Percentiles rank a stretch among this genome's conserved stretches.
Evolutionary conservation across 2,888 invertebrate species (phyloP).

Genomic region (Lasius fuliginosus): DNA sequence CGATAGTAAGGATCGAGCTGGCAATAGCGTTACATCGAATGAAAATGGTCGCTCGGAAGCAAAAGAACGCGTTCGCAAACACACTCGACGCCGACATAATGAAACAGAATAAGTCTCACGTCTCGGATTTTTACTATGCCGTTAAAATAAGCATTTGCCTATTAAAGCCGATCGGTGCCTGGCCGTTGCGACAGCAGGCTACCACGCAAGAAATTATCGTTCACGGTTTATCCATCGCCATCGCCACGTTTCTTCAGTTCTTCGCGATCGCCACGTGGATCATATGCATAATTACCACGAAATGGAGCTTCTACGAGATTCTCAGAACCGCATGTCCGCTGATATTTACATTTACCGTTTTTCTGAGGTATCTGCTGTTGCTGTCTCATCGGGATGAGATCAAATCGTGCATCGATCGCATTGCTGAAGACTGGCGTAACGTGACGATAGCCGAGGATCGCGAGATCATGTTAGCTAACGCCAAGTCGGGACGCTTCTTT

Average conservation of each 20-base stretch:
- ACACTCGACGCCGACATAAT: neutral
- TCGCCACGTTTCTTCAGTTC: constrained; percentile 57
- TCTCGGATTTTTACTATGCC: constrained; percentile 64
- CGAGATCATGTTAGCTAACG: constrained; percentile 69
- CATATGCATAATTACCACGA: constrained; percentile 66
- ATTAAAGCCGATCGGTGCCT: constrained; percentile 67
- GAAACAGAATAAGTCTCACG: neutral
- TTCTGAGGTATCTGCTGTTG: constrained; percentile 69
- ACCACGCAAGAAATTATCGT: constrained; percentile 13
- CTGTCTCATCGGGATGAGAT: constrained; percentile 61
- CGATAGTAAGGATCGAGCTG: neutral
- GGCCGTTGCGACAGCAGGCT: constrained; percentile 55
- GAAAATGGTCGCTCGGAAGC: neutral
- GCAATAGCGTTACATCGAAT: neutral
- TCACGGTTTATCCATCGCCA: neutral
- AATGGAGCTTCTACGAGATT: constrained; percentile 50
- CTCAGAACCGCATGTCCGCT: constrained; percentile 72
- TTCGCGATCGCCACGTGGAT: constrained; percentile 68
- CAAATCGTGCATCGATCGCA: constrained; percentile 65
- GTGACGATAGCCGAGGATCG: constrained; percentile 53
- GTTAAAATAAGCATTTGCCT: constrained; percentile 67
- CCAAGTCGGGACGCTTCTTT: constrained; percentile 66
- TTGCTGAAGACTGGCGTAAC: constrained; percentile 70
- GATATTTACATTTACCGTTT: constrained; percentile 72
- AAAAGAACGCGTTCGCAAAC: neutral